Conservation (phyloP, 1,140 invertebrate genomes). For the Heliconius hewitsoni region DNA sequence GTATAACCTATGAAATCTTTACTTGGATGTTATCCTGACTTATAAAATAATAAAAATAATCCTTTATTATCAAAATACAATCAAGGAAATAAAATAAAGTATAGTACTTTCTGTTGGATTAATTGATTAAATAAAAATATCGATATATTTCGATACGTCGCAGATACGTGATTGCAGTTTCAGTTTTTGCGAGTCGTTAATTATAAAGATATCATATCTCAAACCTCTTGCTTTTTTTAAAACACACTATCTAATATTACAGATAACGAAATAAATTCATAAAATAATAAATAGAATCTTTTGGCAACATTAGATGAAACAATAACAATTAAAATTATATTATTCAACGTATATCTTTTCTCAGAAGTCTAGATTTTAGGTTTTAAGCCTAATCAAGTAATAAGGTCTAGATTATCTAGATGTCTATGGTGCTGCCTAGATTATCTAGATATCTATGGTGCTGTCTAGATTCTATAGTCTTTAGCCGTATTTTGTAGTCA, state of each 20-base stretch:
- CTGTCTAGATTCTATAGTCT: neutral
- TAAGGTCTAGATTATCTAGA: neutral
- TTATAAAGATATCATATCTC: too few species aligned
- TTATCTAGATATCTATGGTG: neutral
- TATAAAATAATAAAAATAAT: too few species aligned
- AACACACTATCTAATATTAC: neutral
- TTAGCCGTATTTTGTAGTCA: neutral
- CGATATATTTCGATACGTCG: too few species aligned
- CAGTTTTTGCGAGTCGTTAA: too few species aligned
- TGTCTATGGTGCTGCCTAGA: conserved; percentile 6
- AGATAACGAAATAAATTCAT: neutral
- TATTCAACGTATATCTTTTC: neutral
- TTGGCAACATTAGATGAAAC: neutral
- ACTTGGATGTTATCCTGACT: neutral
- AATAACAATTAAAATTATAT: neutral
- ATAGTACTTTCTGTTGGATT: too few species aligned
- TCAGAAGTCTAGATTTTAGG: neutral
- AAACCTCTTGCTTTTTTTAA: neutral
- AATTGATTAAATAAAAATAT: too few species aligned
- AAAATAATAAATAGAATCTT: neutral
- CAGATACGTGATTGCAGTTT: too few species aligned
- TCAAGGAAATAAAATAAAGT: too few species aligned
- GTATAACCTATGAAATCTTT: too few species aligned
- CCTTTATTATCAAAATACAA: too few species aligned
- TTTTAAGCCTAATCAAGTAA: neutral